These are phyloP conservation scores for Pitta sordida DNA, from an alignment of 2,113 vertebrate genomes.

Conservation along the genomic window DNA sequence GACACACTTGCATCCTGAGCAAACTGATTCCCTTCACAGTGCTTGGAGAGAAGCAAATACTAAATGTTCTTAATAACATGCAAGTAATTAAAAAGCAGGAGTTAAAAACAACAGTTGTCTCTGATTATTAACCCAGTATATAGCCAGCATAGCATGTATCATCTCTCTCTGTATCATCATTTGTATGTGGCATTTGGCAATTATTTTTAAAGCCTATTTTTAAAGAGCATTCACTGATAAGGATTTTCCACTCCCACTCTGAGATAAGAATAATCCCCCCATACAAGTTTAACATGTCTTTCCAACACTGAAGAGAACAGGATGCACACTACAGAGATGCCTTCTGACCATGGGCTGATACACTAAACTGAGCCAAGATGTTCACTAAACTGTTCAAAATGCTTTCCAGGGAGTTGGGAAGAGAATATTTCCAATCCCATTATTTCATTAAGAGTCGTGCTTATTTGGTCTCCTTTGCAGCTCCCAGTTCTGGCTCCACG, in stretches of 20 bases:
- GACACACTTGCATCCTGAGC: background rate
- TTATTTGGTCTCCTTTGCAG: background rate
- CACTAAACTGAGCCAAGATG: background rate
- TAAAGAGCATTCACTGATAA: slow-evolving; percentile 2
- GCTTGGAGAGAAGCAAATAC: background rate
- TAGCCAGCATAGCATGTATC: background rate
- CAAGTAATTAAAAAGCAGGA: slow-evolving; percentile 3
- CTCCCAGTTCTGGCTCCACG: background rate
- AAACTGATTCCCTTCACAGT: background rate
- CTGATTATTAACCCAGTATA: background rate
- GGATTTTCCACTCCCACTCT: slow-evolving; percentile 17
- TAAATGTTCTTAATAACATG: background rate
- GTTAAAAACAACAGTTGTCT: background rate
- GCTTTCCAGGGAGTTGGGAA: background rate
- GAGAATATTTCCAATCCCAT: background rate
- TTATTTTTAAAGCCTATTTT: background rate
- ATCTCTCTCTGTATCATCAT: background rate
- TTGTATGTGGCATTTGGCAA: background rate
- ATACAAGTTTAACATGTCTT: background rate
- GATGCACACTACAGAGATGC: background rate
- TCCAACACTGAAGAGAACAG: background rate
- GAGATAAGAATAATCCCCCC: background rate
- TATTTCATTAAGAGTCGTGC: background rate
- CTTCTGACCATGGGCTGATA: background rate
- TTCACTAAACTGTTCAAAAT: background rate